phyloP scores from a whole-genome alignment of 2,888 invertebrate genomes.

The Lepidochitona cinerea region DNA sequence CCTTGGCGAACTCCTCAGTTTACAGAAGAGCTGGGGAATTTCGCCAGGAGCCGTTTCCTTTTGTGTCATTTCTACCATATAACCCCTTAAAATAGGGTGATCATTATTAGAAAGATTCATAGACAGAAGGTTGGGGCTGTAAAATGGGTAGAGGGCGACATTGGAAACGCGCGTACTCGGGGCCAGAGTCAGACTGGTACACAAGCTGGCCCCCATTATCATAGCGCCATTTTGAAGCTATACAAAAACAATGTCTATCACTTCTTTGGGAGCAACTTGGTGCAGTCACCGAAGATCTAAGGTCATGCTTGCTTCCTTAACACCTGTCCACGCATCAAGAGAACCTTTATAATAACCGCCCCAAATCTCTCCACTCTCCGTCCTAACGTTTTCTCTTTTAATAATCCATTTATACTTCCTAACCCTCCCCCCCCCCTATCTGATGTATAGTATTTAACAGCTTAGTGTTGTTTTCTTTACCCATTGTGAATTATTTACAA shows the following conservation, averaged over 20 bases:
- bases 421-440: too few species aligned
- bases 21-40: neutral
- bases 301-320: neutral
- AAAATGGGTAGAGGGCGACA: neutral
- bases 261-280: neutral
- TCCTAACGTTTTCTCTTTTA: too few species aligned
- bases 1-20: neutral
- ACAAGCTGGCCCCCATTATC: neutral
- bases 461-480: too few species aligned
- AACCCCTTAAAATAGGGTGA: neutral
- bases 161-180: neutral
- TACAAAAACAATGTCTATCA: conserved; percentile 7
- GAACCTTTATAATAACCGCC: too few species aligned
- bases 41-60: neutral
- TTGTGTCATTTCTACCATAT: neutral
- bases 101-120: neutral
- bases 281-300: neutral
- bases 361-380: too few species aligned
- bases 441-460: too few species aligned
- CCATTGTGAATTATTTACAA: too few species aligned
- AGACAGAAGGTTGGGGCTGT: neutral
- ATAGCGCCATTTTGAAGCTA: neutral
- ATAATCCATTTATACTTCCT: too few species aligned
- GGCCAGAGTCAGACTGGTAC: neutral
- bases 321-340: neutral